Evolutionary conservation across 2,797 vertebrate genomes (phyloP), one percentile per base, ranked within the genome.

Genomic region (Sebastes kiyomatsui): DNA sequence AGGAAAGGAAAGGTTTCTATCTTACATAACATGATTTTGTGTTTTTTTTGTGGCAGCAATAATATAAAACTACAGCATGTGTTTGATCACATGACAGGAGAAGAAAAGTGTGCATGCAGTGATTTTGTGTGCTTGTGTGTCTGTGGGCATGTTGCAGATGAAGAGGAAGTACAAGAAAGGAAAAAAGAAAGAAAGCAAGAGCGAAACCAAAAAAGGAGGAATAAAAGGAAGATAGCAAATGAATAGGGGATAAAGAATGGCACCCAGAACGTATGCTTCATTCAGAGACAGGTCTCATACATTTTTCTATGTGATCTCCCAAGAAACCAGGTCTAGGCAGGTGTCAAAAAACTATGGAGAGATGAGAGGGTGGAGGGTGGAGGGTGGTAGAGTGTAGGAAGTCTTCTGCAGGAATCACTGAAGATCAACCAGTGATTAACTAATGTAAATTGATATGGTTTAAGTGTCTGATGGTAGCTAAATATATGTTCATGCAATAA

Each of bases 291-390:
- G 87, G 35, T 65, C 86, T 91, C 46, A 89, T 94, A 83, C 75
- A 90, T 94, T 89, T 91, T 91, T 89, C 82, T 67, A 6, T 93
- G 76, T 91, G 84, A 91, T 94, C 79, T 92, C 77, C 28, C 14
- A 49, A 87, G 89, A 76, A 89, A 78, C 46, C 55, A 49, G 65
- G 62, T 77, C 70, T 72, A 52, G 82, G 75, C 82, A 87, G 84
- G 83, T 90, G 79, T 90, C 85, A 81, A 79, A 77, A 87, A 68
- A 86, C 81, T 49, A 81, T 67, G 55, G 81, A 90, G 73, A 80
- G 79, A 73, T 25, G 42, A 65, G 61, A 14, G 38, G 10, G 23
- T 12, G 38, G 14, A 73, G 56, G 42, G 23, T 12, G 38, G 23
- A 73, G 56, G 46, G 73, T 38, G 73, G 80, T 9, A 9, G 49